Evolutionary conservation across 2,888 invertebrate species (phyloP), one percentile per base, ranked within the genome.

Genomic region (Caenorhabditis sulstoni): DNA sequence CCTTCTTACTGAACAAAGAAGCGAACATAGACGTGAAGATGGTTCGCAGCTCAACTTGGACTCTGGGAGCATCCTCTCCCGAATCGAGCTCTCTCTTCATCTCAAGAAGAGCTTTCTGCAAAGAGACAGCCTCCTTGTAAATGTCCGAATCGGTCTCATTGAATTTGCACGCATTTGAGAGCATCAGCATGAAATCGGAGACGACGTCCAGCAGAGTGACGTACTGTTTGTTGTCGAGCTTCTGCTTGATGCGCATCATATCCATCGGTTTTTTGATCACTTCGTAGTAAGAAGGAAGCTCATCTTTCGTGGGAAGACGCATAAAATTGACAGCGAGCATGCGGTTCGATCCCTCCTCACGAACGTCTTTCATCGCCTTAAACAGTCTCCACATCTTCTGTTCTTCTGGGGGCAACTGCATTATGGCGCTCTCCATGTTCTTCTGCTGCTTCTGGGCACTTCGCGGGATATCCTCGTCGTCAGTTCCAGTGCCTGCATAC

Each of bases 61-160:
- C 83, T 20, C 61, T 37, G 4, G 84, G 85, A 18, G 57, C 58
- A 14, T 74, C 59, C 14, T 82, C 83, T 18, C 77, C 76, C 0
- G 81, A 67, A 18, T 81, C 76, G 66, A 98, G 91, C 90, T 95
- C 94, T 86, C 95, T 93, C 90, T 97, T 97, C 77, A 96, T 95
- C 92, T 97, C 92, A 81, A 97, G 92, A 73, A 96, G 95, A 59
- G 97, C 93, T 82, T 96, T 93, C 91, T 98, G 97, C 87, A 99
- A 91, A 23, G 95, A 94, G 85, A 98, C 92, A 0, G 97, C 96
- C 91, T 98, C 97, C 81, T 89, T 89, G 81, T 96, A 97, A 85
- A 99, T 96, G 90, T 94, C 94, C 0, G 97, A 97, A 20, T 96
- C 95, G 91, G 97, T 95, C 91, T 99, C 98, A 91, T 99, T 99